Evolutionary conservation across 1,140 invertebrate genomes (phyloP).

Genomic region (Drosophila aff.): DNA sequence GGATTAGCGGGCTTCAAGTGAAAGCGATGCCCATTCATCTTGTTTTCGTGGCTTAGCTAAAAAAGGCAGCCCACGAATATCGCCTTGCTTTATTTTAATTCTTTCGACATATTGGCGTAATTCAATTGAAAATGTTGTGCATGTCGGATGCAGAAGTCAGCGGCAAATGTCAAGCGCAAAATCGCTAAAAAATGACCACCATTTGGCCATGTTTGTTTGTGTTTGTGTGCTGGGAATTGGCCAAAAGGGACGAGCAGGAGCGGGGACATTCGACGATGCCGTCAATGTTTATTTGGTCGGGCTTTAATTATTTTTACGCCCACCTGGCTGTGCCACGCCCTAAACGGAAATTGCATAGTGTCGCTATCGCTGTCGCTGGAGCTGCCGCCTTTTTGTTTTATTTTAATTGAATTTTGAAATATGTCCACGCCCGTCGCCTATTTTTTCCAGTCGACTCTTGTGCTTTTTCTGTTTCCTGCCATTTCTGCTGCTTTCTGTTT

Average conservation of each 20-base stretch:
- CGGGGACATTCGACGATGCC: conserved; percentile 1
- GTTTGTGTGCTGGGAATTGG: conserved; percentile 5
- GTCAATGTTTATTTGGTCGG: conserved; percentile 58
- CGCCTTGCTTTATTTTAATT: not conserved
- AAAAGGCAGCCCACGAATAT: not conserved
- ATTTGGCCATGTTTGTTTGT: conserved; percentile 13
- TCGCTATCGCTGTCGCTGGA: conserved; percentile 52
- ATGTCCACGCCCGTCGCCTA: conserved; percentile 47
- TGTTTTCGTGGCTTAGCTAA: conserved; percentile 14
- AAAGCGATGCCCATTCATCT: conserved; percentile 32
- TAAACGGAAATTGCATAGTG: conserved; percentile 76
- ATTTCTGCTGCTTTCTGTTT: conserved; percentile 23
- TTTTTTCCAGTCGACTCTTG: conserved; percentile 15
- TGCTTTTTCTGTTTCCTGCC: conserved; percentile 29
- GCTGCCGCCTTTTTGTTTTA: conserved; percentile 65
- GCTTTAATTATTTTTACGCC: conserved; percentile 81
- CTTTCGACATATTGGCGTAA: conserved; percentile 41
- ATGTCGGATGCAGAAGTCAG: conserved; percentile 48
- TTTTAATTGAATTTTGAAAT: conserved; percentile 84
- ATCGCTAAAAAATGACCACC: conserved; percentile 50
- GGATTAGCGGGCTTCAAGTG: conserved; percentile 42
- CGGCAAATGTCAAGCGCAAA: conserved; percentile 48
- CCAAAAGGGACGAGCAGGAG: conserved; percentile 4
- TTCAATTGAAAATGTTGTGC: conserved; percentile 45
- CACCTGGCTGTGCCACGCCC: conserved; percentile 65